These are phyloP conservation scores for Pseudorhiza aurosa DNA, from an alignment of 30 jellyfish, hydroid and myxozoan genomes.

Conservation along the genomic window DNA sequence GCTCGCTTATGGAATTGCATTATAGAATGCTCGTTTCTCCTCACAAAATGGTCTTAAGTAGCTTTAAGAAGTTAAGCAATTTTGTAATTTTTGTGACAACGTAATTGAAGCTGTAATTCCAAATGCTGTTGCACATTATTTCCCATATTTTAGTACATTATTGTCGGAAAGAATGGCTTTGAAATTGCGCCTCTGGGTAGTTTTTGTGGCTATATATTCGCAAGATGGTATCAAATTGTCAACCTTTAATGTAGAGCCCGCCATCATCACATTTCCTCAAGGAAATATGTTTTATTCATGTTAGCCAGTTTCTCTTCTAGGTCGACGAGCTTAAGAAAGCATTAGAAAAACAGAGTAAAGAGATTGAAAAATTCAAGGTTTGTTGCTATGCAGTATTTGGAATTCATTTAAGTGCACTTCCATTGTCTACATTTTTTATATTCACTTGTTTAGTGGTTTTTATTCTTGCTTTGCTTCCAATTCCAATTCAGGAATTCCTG, in stretches of 20 bases:
- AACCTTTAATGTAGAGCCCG: not conserved
- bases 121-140: not conserved
- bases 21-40: too few species aligned
- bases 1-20: too few species aligned
- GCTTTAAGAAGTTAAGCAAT: too few species aligned
- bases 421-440: too few species aligned
- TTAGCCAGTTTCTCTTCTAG: not conserved
- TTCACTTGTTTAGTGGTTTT: too few species aligned
- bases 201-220: not conserved
- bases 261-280: not conserved
- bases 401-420: not conserved
- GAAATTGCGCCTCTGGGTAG: not conserved
- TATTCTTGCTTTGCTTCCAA: too few species aligned
- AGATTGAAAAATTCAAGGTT: constrained; percentile 68
- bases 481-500: too few species aligned
- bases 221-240: not conserved
- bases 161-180: not conserved
- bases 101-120: too few species aligned
- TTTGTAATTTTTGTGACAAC: too few species aligned
- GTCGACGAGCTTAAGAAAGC: constrained; percentile 22
- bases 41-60: too few species aligned
- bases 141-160: not conserved
- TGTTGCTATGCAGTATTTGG: not conserved
- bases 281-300: too few species aligned
- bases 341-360: constrained; percentile 56